Base-by-base conservation (phyloP, 2,888 invertebrate species). In the Globia sparganii region DNA sequence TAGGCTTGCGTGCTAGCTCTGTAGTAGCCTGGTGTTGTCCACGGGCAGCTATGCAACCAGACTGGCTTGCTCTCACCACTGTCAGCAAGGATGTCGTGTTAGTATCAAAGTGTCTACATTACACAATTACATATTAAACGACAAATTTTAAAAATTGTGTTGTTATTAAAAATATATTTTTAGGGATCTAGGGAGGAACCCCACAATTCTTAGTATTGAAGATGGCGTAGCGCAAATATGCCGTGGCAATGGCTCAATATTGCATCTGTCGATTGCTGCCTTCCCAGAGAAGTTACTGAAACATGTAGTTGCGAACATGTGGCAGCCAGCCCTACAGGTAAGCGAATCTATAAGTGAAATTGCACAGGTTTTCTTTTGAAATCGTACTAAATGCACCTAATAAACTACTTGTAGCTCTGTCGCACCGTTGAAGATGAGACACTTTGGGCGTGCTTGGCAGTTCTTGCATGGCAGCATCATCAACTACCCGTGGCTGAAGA, bases 401-500 rank as follows among this genome's bases (percentile, higher is more conserved):
- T 13, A 25, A n/a, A 46, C 34, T 65, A 28, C 89, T 88, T 43
- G 1, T 81, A 97, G 97, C 92, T 97, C 2, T 97, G 97, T 84
- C 94, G 97, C 8, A 96, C 96, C 4, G 96, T 97, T 2, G 96
- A 97, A 91, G 96, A 97, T 79, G 95, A 96, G 81, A 97, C 97
- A n/a, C 95, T 99, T 28, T 99, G 99, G 99, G 98, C 99, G 0
- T 99, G 99, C 86, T 96, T 99, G 87, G 99, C 99, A 0, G 99
- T 99, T 0, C 97, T 99, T 93, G 98, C 99, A 1, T 98, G 98
- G 77, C 98, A 98, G 86, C 98, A 98, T 81, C 98, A 98, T 92
- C 98, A 99, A 89, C 94, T 99, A 73, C 97, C 98, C 78, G 98
- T 99, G 11, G 99, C 99, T 28, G 99, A 99, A 96, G 98, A 99